A percentile compares a stretch with the other conserved stretches of the same genome.
These are phyloP conservation scores for Microctenopoma steveboyesi DNA, from an alignment of 2,797 vertebrate genomes.

Conservation along the genomic window DNA sequence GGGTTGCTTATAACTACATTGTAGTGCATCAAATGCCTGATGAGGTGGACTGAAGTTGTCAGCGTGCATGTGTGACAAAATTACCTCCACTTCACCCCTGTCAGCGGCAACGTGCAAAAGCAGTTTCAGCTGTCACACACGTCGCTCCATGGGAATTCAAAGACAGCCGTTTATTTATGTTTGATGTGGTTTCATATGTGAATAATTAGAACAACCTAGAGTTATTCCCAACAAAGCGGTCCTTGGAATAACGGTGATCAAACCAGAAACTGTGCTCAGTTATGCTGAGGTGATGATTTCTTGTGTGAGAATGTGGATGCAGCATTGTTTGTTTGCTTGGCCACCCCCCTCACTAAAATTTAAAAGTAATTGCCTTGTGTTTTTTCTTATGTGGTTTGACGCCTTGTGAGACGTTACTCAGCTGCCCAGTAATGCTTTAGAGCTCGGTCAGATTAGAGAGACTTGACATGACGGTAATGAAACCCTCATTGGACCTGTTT, in stretches of 20 bases:
- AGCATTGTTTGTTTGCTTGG: constrained; percentile 7
- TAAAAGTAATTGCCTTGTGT: constrained; percentile 36
- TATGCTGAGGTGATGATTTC: constrained; percentile 50
- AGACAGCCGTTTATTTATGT: constrained; percentile 39
- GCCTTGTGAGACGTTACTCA: constrained; percentile 40
- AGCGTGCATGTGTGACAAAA: not conserved
- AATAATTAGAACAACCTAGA: constrained; percentile 75
- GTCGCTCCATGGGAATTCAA: constrained; percentile 20
- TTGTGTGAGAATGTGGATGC: constrained; percentile 51
- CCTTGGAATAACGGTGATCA: constrained; percentile 60
- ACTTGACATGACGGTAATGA: constrained; percentile 1
- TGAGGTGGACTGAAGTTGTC: not conserved
- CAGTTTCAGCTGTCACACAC: constrained; percentile 19
- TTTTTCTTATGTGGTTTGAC: constrained; percentile 39
- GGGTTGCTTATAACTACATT: not conserved
- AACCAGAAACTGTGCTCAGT: constrained; percentile 55
- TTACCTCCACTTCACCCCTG: constrained; percentile 1
- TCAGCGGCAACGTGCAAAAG: constrained; percentile 8
- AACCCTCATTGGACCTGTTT: constrained; percentile 25
- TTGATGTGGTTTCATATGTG: constrained; percentile 65
- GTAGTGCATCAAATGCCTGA: not conserved
- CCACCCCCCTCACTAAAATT: constrained; percentile 31
- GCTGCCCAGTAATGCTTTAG: constrained; percentile 19
- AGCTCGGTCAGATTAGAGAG: constrained; percentile 23
- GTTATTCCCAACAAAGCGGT: constrained; percentile 67